Evolutionary conservation across 1,140 invertebrate species (phyloP).

Genomic region (Anastrepha ludens): DNA sequence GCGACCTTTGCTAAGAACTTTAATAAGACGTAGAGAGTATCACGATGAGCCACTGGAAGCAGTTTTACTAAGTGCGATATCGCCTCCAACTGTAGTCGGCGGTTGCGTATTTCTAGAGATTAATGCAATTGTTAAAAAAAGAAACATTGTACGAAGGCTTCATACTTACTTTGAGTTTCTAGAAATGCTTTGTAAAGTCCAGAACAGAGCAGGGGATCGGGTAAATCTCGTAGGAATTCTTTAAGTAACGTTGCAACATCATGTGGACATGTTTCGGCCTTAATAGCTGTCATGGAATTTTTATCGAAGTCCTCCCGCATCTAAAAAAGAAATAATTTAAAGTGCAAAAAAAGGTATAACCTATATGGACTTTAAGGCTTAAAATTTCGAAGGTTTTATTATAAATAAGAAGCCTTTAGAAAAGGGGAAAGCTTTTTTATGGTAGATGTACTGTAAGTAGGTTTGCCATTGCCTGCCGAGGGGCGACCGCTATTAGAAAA

Average conservation of each 20-base stretch:
- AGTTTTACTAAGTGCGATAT: slow-evolving; percentile 89
- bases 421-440: no score
- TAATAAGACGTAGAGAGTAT: slow-evolving; percentile 89
- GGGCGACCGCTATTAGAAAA: no score
- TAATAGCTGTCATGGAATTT: slow-evolving; percentile 85
- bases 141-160: neutral
- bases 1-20: slow-evolving; percentile 88
- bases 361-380: no score
- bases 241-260: slow-evolving; percentile 95
- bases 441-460: no score
- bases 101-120: slow-evolving; percentile 84
- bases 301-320: slow-evolving; percentile 93
- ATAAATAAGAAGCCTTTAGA: no score
- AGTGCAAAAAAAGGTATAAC: no score
- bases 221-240: slow-evolving; percentile 94
- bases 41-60: slow-evolving; percentile 88
- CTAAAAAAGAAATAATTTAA: slow-evolving; percentile 75
- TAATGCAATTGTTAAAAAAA: neutral
- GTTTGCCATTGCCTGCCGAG: no score
- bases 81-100: slow-evolving; percentile 86
- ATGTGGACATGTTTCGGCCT: slow-evolving; percentile 89
- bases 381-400: no score
- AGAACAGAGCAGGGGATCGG: slow-evolving; percentile 91
- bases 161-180: slow-evolving; percentile 89
- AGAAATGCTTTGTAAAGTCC: slow-evolving; percentile 93